phyloP scores from a whole-genome alignment of 2,113 vertebrate genomes.

The Aviceda subcristata region DNA sequence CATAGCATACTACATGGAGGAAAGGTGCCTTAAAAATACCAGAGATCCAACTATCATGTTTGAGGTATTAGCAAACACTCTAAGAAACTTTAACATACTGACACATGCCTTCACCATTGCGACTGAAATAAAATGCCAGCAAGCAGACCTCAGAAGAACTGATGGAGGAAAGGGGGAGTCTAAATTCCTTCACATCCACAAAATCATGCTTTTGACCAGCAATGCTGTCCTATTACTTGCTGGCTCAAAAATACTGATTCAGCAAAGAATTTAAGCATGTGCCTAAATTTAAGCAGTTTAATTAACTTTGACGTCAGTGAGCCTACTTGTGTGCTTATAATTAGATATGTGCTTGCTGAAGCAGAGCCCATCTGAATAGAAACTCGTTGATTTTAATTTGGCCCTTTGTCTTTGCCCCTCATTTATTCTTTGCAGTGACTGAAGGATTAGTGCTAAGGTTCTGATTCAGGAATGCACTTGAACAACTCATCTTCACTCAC shows the following conservation, averaged over 20 bases:
- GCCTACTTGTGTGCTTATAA: constrained; percentile 56
- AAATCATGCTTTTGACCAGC: neutral
- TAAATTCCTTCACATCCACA: neutral
- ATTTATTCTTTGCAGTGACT: constrained; percentile 42
- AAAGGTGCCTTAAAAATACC: neutral
- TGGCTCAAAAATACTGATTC: constrained; percentile 47
- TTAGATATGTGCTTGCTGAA: constrained; percentile 60
- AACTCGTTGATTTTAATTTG: constrained; percentile 57
- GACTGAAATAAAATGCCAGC: neutral
- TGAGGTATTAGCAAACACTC: neutral
- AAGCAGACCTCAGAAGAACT: neutral
- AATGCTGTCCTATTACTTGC: neutral
- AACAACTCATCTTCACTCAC: constrained; percentile 14
- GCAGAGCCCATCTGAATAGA: constrained; percentile 59
- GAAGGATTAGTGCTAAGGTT: constrained; percentile 38
- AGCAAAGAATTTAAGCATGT: constrained; percentile 62
- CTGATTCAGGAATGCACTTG: constrained; percentile 45
- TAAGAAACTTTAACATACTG: neutral
- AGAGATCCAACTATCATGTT: neutral
- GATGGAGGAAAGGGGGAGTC: neutral
- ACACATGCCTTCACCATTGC: neutral
- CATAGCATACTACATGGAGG: neutral
- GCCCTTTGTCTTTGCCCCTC: constrained; percentile 60
- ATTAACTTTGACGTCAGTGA: constrained; percentile 63
- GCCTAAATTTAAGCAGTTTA: constrained; percentile 68